Evolutionary conservation across 2,888 invertebrate species (phyloP).

Genomic region (Caenorhabditis drosophilae): DNA sequence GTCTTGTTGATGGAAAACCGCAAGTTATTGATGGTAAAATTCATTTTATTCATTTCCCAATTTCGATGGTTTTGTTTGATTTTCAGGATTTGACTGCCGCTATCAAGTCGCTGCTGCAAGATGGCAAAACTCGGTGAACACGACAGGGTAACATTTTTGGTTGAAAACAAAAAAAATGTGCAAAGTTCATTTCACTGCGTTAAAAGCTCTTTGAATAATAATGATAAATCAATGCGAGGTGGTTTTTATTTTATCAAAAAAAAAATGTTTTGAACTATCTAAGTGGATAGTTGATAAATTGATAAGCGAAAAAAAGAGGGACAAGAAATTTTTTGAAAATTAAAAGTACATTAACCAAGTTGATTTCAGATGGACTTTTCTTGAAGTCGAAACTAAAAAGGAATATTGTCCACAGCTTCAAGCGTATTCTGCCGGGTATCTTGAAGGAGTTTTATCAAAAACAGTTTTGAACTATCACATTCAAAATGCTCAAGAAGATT

Average conservation of each 20-base stretch:
- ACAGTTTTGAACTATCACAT: slow-evolving; percentile 55
- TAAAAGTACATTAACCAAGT: too few species aligned
- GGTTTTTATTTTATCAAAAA: too few species aligned
- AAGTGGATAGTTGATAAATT: too few species aligned
- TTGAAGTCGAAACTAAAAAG: slow-evolving; percentile 59
- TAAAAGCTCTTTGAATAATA: too few species aligned
- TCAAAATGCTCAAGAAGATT: slow-evolving; percentile 54
- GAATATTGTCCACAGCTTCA: slow-evolving; percentile 53
- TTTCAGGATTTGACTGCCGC: slow-evolving; percentile 53
- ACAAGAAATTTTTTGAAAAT: too few species aligned
- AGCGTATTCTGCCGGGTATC: slow-evolving; percentile 66
- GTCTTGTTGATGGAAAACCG: slow-evolving; percentile 57
- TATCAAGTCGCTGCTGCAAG: slow-evolving; percentile 62
- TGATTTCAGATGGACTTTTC: slow-evolving; percentile 54
- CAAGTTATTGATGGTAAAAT: slow-evolving; percentile 39
- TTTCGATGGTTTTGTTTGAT: too few species aligned
- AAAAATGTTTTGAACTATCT: too few species aligned
- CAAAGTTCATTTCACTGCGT: too few species aligned
- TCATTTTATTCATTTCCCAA: neutral
- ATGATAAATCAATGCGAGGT: too few species aligned
- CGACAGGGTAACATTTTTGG: slow-evolving; percentile 61
- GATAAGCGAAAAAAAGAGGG: too few species aligned
- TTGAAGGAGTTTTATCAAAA: slow-evolving; percentile 60
- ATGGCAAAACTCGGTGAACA: slow-evolving; percentile 65
- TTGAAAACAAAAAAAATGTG: too few species aligned